phyloP scores from a whole-genome alignment of 2,888 invertebrate genomes.

The Drosophila merina region DNA sequence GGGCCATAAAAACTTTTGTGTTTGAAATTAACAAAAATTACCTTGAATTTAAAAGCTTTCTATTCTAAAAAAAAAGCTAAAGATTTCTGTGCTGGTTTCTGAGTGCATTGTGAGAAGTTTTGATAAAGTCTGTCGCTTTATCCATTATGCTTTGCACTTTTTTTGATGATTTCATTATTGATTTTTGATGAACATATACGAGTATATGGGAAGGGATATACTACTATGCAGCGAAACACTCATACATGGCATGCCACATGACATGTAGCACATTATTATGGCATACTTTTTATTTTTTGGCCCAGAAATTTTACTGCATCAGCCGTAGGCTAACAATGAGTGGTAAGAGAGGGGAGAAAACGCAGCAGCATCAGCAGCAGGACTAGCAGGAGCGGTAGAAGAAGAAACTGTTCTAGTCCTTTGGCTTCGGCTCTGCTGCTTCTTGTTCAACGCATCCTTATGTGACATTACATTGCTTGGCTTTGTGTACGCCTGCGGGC shows the following conservation, averaged over 20 bases:
- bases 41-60: background rate
- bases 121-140: conserved; percentile 14
- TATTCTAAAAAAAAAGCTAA: background rate
- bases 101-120: background rate
- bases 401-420: conserved; percentile 1
- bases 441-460: conserved; percentile 14
- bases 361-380: conserved; percentile 3
- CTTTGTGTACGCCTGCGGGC: conserved; percentile 23
- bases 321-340: conserved; percentile 36
- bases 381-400: conserved; percentile 8
- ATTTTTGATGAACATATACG: conserved; percentile 38
- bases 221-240: background rate
- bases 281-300: conserved; percentile 57
- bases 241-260: conserved; percentile 10
- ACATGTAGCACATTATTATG: conserved; percentile 52
- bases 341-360: conserved; percentile 6
- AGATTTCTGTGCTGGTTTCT: background rate
- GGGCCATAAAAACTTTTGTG: background rate
- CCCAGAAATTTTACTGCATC: conserved; percentile 32
- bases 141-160: conserved; percentile 7
- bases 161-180: conserved; percentile 40
- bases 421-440: background rate
- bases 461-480: conserved; percentile 28
- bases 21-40: conserved; percentile 2
- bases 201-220: too few relatives aligned